Evolutionary conservation across 2,797 vertebrate genomes (phyloP).

Genomic region (Microctenopoma steveboyesi): DNA sequence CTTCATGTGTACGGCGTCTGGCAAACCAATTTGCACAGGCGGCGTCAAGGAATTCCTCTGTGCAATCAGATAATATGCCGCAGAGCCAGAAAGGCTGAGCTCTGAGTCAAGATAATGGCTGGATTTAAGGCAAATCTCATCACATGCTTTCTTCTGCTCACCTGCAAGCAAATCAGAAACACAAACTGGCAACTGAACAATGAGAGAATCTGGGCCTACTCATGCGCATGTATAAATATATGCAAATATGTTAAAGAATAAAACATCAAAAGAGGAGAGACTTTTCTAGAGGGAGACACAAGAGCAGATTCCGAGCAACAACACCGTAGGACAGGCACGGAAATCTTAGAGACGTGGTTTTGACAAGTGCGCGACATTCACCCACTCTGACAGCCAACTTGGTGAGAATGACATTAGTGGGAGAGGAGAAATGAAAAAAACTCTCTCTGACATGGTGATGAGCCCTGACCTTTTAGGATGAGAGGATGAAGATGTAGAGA

Average conservation of each 20-base stretch:
- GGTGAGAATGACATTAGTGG: conserved; percentile 62
- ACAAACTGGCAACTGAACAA: conserved; percentile 38
- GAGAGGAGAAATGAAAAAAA: conserved; percentile 65
- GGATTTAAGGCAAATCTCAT: conserved; percentile 66
- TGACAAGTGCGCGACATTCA: conserved; percentile 54
- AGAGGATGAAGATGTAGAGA: conserved; percentile 57
- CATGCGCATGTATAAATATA: conserved; percentile 14
- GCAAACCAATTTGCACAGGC: conserved; percentile 63
- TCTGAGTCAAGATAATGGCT: conserved; percentile 64
- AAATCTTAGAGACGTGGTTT: conserved; percentile 41
- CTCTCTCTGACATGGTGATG: conserved; percentile 70
- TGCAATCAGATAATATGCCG: conserved; percentile 72
- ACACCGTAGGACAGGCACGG: conserved; percentile 21
- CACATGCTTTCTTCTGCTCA: conserved; percentile 54
- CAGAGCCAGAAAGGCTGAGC: conserved; percentile 57
- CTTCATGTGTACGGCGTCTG: conserved; percentile 37
- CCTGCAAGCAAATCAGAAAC: conserved; percentile 62
- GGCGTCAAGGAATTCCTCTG: conserved; percentile 61
- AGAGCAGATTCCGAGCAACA: not conserved
- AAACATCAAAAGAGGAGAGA: conserved; percentile 29
- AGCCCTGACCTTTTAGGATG: conserved; percentile 74
- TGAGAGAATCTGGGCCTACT: conserved; percentile 25
- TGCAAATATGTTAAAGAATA: conserved; percentile 21
- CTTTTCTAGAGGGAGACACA: conserved; percentile 16
- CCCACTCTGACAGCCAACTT: conserved; percentile 55